Conservation (phyloP, 2,888 invertebrate species). For the Entomobrya proxima region DNA sequence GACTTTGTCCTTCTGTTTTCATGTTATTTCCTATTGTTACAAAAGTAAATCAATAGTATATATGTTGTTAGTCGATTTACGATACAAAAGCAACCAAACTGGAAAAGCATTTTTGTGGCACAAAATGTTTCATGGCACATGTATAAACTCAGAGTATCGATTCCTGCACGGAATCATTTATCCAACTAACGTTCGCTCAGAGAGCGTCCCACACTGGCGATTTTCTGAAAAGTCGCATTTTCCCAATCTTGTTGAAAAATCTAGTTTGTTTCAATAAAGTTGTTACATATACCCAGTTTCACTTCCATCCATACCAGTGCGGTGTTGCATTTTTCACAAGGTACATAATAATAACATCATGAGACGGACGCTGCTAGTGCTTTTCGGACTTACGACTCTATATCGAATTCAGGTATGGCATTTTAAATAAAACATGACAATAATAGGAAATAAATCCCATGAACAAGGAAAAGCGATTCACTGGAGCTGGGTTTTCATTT, state of each 20-base stretch:
- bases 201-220: neutral
- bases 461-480: neutral
- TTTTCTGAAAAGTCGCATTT: neutral
- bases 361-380: neutral
- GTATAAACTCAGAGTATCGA: constrained; percentile 15
- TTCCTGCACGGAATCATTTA: neutral
- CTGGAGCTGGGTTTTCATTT: neutral
- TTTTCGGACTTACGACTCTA: neutral
- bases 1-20: neutral
- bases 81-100: neutral
- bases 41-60: neutral
- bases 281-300: neutral
- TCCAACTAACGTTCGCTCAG: neutral
- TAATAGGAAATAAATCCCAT: neutral
- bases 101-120: neutral
- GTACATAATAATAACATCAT: neutral
- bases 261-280: neutral
- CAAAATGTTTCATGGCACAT: neutral
- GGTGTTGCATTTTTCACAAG: neutral
- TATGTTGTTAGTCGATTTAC: neutral
- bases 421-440: constrained; percentile 2
- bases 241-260: neutral
- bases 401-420: neutral
- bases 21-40: neutral
- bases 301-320: neutral